Base-by-base conservation (phyloP, 2,888 invertebrate species). In the Nomada fabriciana region DNA sequence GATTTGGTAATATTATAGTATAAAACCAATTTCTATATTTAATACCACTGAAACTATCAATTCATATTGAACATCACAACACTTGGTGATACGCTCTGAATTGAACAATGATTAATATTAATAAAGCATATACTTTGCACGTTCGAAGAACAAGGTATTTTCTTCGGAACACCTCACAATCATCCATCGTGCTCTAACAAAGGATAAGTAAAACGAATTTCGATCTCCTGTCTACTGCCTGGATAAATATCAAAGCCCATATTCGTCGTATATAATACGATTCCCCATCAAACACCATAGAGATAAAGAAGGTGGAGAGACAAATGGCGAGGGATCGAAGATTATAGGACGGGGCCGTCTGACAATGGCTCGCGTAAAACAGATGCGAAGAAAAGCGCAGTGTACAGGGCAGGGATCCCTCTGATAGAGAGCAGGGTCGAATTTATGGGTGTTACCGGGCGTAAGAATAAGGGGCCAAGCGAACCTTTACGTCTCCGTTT, bases 361-460 rank as follows among this genome's bases (percentile, higher is more conserved):
- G 84, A 89, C 87, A 90, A 89, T 88, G 84, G 82, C 76, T 72
- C 80, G 82, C 89, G 88, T 90, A 90, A 90, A 90, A 89, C 87
- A 88, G 88, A 87, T 83, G 86, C 81, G 83, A 83, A 42, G 73
- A 67, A 61, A 36, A 61, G 57, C 61, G 80, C 69, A 57, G 53
- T 11, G 82, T 72, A 65, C 76, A 80, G 70, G 88, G 76, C 70
- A 15, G 50, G 87, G 78, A 79, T 86, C 82, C 68, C 90, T 89
- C 89, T 90, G 91, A 91, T 91, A 89, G 84, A 88, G 82, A 81
- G 86, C 77, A 76, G 71, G 71, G 67, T 78, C 82, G 86, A 91
- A 92, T 92, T 92, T 92, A 91, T 90, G 89, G 85, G 75, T 86
- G 84, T 88, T 86, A 80, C 86, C 77, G 88, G 75, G 84, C 77